phyloP scores from a whole-genome alignment of 2,797 vertebrate species.

The Enteromius thamalakanensis region DNA sequence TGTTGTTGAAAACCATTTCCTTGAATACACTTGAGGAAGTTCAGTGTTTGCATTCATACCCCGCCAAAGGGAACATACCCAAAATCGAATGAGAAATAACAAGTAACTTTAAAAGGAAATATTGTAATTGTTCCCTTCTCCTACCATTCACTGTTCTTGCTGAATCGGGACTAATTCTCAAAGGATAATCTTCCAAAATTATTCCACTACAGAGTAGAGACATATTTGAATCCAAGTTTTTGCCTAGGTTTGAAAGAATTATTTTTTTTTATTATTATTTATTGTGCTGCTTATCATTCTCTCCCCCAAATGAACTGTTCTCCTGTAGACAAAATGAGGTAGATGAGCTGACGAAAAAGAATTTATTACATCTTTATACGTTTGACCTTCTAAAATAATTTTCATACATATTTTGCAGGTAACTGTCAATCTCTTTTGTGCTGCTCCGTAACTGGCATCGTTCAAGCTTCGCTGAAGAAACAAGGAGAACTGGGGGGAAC shows the following conservation, averaged over 20 bases:
- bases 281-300: not conserved
- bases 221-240: conserved; percentile 61
- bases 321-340: not conserved
- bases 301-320: conserved; percentile 18
- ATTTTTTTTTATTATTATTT: no score
- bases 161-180: conserved; percentile 54
- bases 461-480: conserved; percentile 73
- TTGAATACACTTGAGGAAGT: conserved; percentile 24
- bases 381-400: conserved; percentile 49
- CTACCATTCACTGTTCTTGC: conserved; percentile 49
- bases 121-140: conserved; percentile 65
- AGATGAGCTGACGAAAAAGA: conserved; percentile 31
- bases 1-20: conserved; percentile 36
- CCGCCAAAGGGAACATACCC: not conserved
- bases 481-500: conserved; percentile 68
- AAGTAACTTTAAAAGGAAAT: conserved; percentile 49
- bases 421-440: conserved; percentile 57
- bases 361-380: conserved; percentile 62
- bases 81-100: conserved; percentile 54
- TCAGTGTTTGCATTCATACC: conserved; percentile 34
- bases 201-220: conserved; percentile 64
- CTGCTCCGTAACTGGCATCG: conserved; percentile 65
- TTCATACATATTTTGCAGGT: conserved; percentile 15
- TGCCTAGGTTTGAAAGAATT: conserved; percentile 48
- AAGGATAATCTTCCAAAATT: conserved; percentile 65